Evolutionary conservation across 2,888 invertebrate genomes (phyloP), one percentile per base, ranked within the genome.

Genomic region (Lysandra bellargus): DNA sequence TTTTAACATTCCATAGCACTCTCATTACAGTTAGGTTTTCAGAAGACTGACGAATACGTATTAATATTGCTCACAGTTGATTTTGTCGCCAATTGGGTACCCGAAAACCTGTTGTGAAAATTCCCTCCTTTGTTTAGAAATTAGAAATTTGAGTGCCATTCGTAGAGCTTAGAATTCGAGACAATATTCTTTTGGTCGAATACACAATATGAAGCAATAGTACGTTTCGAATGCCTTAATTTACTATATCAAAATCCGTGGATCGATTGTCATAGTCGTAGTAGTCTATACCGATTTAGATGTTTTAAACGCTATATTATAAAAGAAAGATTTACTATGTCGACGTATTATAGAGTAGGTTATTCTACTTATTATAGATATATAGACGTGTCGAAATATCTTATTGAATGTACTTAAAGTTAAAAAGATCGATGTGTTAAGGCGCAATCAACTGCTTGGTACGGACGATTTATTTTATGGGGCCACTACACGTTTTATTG

Each of bases 71-170:
- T 93, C 93, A 94, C 84, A 85, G 88, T 89, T 89, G 86, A 84
- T 81, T 73, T 78, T 81, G 80, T 80, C 80, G 82, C 79, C 79
- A 74, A 80, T 79, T 81, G 85, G 57, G 6, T 76, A 30, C 33
- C 76, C 53, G 53, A 76, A 76, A 53, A 76, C 53, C 90, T 88
- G 93, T 94, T 94, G 94, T 94, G 94, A 94, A 89, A 86, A 85
- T 90, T 94, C 94, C 94, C 92, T 94, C 94, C 94, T 93, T 88
- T 89, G 90, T 79, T 79, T 79, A 61, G 74, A 75, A 44, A 30
- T 92, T 92, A 92, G 90, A 89, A 88, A 89, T 92, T 92, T 92
- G 87, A 89, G 94, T 94, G 94, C 93, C 94, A 94, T 94, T 91
- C 91, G 90, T 93, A 92, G 91, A 85, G 82, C 88, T 88, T 92